phyloP scores from a whole-genome alignment of 2,113 vertebrate species.

The Nibea coibor region DNA sequence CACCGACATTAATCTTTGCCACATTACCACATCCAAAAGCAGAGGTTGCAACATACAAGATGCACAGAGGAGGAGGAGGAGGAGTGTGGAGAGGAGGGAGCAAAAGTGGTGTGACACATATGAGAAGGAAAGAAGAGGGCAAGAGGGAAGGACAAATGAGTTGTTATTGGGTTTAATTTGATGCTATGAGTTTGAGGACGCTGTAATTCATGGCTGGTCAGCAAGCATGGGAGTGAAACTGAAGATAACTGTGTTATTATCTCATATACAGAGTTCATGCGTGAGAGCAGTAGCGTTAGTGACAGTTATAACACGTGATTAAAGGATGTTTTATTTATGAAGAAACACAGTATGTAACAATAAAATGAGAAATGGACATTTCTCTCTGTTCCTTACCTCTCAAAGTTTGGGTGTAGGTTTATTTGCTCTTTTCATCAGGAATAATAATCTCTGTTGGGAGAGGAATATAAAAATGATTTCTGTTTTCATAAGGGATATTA shows the following conservation, averaged over 20 bases:
- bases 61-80: slow-evolving; percentile 5
- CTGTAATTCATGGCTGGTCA: not conserved
- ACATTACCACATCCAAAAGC: slow-evolving; percentile 68
- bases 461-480: slow-evolving; percentile 2
- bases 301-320: not conserved
- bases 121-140: slow-evolving; percentile 5
- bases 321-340: not conserved
- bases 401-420: slow-evolving; percentile 32
- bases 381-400: slow-evolving; percentile 43
- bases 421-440: slow-evolving; percentile 71
- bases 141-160: slow-evolving; percentile 16
- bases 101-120: not conserved
- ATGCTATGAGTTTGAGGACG: not conserved
- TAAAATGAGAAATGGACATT: not conserved
- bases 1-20: slow-evolving; percentile 50
- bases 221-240: not conserved
- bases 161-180: slow-evolving; percentile 11
- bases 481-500: not conserved
- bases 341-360: too few species aligned
- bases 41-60: slow-evolving; percentile 1
- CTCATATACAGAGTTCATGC: not conserved
- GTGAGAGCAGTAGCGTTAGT: not conserved
- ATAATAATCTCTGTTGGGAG: slow-evolving; percentile 77
- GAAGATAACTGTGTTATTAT: not conserved
- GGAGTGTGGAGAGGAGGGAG: slow-evolving; percentile 2